Evolutionary conservation across 2,888 invertebrate genomes (phyloP).

Genomic region (Acleris sparsana): DNA sequence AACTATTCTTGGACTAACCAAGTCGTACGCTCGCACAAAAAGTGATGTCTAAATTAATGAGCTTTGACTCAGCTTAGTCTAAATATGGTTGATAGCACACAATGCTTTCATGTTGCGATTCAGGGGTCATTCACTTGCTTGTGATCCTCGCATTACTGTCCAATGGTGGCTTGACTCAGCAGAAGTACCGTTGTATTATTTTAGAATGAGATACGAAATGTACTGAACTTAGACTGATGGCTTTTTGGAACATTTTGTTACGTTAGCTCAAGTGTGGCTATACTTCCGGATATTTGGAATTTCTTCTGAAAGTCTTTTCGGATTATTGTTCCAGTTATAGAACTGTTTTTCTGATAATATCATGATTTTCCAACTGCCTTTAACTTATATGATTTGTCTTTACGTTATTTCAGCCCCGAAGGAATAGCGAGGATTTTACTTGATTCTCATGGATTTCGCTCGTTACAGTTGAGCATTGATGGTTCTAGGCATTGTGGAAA

Average conservation of each 20-base stretch:
- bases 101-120: slow-evolving; percentile 33
- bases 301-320: no score
- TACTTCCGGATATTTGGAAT: not conserved
- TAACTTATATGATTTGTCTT: no score
- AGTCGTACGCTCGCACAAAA: slow-evolving; percentile 9
- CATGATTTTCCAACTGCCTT: no score
- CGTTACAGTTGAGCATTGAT: no score
- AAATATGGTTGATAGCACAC: slow-evolving; percentile 25
- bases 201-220: slow-evolving; percentile 16
- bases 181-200: slow-evolving; percentile 30
- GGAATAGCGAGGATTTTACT: no score
- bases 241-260: not conserved
- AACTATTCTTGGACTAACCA: slow-evolving; percentile 9
- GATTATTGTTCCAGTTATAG: no score
- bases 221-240: not conserved
- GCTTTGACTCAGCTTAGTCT: slow-evolving; percentile 23
- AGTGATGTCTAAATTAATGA: slow-evolving; percentile 21
- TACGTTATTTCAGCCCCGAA: no score
- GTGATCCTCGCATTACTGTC: slow-evolving; percentile 24
- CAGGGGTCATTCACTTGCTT: slow-evolving; percentile 34
- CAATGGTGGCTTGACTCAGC: slow-evolving; percentile 30
- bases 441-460: no score
- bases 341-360: no score
- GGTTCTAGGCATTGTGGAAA: no score
- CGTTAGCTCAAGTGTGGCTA: not conserved